Evolutionary conservation across 2,113 vertebrate genomes (phyloP).

Genomic region (Puffinus mauretanicus): DNA sequence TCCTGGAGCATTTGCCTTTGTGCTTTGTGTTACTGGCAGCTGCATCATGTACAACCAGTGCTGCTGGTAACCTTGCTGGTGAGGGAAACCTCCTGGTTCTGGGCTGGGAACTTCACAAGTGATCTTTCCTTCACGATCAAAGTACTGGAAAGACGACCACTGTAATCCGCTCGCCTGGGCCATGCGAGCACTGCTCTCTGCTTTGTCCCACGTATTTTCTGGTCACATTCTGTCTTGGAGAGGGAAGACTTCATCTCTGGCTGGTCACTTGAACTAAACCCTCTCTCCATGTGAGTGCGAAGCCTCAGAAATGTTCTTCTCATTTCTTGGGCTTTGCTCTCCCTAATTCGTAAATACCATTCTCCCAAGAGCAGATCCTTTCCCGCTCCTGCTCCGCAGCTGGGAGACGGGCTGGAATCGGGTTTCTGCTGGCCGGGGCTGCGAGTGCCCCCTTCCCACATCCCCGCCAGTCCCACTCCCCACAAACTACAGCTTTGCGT

Average conservation of each 20-base stretch:
- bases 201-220: fast-evolving
- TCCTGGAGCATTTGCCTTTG: not conserved
- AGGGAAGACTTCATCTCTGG: not conserved
- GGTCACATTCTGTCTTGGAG: fast-evolving
- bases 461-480: not conserved
- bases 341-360: not conserved
- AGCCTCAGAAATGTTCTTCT: not conserved
- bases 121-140: fast-evolving
- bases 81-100: not conserved
- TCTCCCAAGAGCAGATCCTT: not conserved
- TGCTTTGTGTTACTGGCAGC: not conserved
- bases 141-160: fast-evolving
- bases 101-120: not conserved
- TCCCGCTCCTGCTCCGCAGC: not conserved
- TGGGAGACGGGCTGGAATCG: not conserved
- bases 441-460: not conserved
- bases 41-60: fast-evolving
- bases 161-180: not conserved
- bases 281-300: fast-evolving
- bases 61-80: not conserved
- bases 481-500: not conserved
- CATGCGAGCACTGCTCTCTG: not conserved
- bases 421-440: not conserved
- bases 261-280: not conserved
- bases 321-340: not conserved